Base-by-base conservation (phyloP, 2,888 invertebrate species). In the Copidosoma aretas region DNA sequence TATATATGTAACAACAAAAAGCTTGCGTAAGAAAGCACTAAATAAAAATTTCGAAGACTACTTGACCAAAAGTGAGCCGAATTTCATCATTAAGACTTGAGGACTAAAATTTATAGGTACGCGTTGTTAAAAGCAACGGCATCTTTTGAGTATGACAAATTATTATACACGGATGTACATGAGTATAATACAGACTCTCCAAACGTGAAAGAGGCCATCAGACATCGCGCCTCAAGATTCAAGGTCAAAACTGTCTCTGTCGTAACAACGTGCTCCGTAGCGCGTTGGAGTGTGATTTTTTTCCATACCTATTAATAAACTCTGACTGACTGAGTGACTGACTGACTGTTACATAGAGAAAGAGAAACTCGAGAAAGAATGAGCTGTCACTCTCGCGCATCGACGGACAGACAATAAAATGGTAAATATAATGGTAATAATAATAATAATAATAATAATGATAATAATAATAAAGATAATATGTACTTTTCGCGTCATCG, bases 21-120 rank as follows among this genome's bases (percentile, higher is more conserved):
- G 81, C 79, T 78, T 79, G 78, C 77, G 75, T 77, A 78, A 75
- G 76, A 78, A 75, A 79, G 79, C 73, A 77, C 57, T 77, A 79
- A 79, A 79, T 77, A 76, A 71, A 76, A 77, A 76, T 68, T 76
- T 74, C 76, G 73, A 71, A 75, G 12, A 15, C 77, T 79, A 79
- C 77, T 77, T 65, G 43, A 51, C 21, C 51, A 51, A 1, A 63
- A 19, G 10, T 41, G 17, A 54, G 10, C 8, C 41, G 39, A 62
- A 24, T 63, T 70, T 52, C 43, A 12, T 46, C 43, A 46, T 46
- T 17, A 46, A 46, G 3, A 46, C 12, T 8, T 12, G 17, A 8
- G 14, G 17, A 46, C 17, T n/a, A n/a, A n/a, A n/a, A n/a, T n/a
- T n/a, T n/a, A 12, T 46, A 46, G 14, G 43, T 46, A 46, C 17